Percentiles rank a stretch among this genome's conserved stretches.
These are phyloP conservation scores for Ligdia adustata DNA, from an alignment of 2,888 invertebrate genomes.

Conservation along the genomic window DNA sequence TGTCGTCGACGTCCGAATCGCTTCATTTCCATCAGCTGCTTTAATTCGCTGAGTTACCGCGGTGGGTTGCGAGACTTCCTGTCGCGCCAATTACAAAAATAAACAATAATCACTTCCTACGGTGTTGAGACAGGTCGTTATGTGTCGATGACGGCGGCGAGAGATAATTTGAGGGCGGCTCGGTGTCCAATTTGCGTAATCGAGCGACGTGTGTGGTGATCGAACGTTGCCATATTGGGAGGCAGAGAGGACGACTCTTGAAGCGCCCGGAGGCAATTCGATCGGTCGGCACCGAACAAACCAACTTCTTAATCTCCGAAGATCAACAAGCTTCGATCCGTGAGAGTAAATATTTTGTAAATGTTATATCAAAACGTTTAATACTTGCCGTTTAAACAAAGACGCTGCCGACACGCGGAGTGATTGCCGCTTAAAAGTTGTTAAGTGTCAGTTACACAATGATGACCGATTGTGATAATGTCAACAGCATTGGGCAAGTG, in stretches of 20 bases:
- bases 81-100: constrained; percentile 74
- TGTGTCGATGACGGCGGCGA: constrained; percentile 53
- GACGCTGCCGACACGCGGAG: too few relatives aligned
- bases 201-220: constrained; percentile 69
- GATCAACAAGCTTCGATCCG: too few relatives aligned
- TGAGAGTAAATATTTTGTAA: too few relatives aligned
- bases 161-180: constrained; percentile 68
- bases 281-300: too few relatives aligned
- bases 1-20: constrained; percentile 55
- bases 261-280: too few relatives aligned
- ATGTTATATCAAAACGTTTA: too few relatives aligned
- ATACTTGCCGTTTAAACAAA: too few relatives aligned
- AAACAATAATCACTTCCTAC: constrained; percentile 81
- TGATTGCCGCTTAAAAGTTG: too few relatives aligned
- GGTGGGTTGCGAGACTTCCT: constrained; percentile 62
- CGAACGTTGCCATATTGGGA: constrained; percentile 57
- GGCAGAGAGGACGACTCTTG: constrained; percentile 41
- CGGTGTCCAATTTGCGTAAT: constrained; percentile 66
- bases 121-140: constrained; percentile 63
- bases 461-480: too few relatives aligned
- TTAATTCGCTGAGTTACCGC: constrained; percentile 42
- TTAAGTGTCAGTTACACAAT: too few relatives aligned
- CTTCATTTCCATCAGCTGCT: constrained; percentile 67
- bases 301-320: too few relatives aligned
- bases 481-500: too few relatives aligned